Evolutionary conservation across 2,113 vertebrate species (phyloP).

Genomic region (Hydrochoerus hydrochaeris): DNA sequence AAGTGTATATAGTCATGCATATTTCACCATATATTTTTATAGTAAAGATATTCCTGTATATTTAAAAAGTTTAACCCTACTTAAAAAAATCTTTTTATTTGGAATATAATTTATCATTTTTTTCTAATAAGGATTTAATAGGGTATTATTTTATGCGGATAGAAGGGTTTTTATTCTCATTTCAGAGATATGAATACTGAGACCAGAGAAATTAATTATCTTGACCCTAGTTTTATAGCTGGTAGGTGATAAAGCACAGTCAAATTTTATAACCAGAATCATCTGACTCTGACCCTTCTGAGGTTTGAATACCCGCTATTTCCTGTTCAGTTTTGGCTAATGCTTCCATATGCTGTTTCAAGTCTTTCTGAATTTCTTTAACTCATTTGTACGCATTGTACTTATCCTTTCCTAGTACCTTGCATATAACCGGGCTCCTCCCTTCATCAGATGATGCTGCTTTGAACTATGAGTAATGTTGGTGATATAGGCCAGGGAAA

Average conservation of each 20-base stretch:
- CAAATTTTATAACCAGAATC: neutral
- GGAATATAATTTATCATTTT: slow-evolving; percentile 13
- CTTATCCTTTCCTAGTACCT: neutral
- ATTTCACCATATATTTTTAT: neutral
- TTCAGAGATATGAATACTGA: slow-evolving; percentile 2
- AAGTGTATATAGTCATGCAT: neutral
- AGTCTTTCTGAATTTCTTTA: neutral
- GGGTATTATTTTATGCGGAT: neutral
- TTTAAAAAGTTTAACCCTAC: slow-evolving; percentile 4
- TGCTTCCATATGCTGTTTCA: neutral
- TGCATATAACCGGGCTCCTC: neutral
- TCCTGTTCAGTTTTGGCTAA: neutral
- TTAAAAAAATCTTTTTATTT: neutral
- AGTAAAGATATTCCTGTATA: neutral
- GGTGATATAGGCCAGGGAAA: neutral
- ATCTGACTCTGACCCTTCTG: neutral
- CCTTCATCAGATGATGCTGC: neutral
- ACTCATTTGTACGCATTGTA: neutral
- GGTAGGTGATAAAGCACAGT: neutral
- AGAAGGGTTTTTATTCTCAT: neutral
- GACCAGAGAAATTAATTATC: neutral
- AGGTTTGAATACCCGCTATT: neutral
- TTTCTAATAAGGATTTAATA: slow-evolving; percentile 39
- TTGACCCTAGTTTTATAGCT: neutral
- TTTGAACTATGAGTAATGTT: neutral